Base-by-base conservation (phyloP, 2,888 invertebrate genomes). In the Gastracanthus pulcherrimus region DNA sequence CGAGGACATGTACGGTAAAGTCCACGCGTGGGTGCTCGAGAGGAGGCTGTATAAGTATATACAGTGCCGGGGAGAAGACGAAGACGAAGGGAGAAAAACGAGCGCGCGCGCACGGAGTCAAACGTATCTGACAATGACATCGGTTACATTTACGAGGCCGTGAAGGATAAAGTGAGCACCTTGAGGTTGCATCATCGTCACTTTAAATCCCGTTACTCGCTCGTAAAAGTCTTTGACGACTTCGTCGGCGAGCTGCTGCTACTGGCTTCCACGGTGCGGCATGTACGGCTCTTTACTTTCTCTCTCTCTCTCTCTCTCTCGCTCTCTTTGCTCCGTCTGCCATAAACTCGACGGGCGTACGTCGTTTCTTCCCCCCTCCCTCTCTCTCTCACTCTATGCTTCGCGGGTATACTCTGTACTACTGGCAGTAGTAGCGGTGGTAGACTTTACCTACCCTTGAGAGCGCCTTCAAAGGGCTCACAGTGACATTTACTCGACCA, bases 161-260 rank as follows among this genome's bases (percentile, higher is more conserved):
- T 91, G 89, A 91, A 90, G 90, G 89, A 90, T 91, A 90, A 90
- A 90, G 89, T 89, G 91, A 91, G 90, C 89, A 91, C 90, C 90
- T 91, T 90, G 91, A 90, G 91, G 91, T 91, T 91, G 90, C 91
- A 90, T 91, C 91, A 91, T 91, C 91, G 91, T 91, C 91, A 89
- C 91, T 91, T 91, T 91, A 91, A 91, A 91, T 91, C 91, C 90
- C 90, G 91, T 91, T 90, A 91, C 89, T 86, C 88, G 90, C 89
- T 91, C 91, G 91, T 91, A 91, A 91, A 91, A 91, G 90, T 89
- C 89, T 90, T 91, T 91, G 91, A 91, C 91, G 91, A 91, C 90
- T 91, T 90, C 85, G 89, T 89, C 87, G 72, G 76, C 55, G 58
- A 72, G 80, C 51, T 71, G 29, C 88, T 86, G 88, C 87, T 86